Evolutionary conservation across 1,140 invertebrate species (phyloP).

Genomic region (Tenebrio molitor): DNA sequence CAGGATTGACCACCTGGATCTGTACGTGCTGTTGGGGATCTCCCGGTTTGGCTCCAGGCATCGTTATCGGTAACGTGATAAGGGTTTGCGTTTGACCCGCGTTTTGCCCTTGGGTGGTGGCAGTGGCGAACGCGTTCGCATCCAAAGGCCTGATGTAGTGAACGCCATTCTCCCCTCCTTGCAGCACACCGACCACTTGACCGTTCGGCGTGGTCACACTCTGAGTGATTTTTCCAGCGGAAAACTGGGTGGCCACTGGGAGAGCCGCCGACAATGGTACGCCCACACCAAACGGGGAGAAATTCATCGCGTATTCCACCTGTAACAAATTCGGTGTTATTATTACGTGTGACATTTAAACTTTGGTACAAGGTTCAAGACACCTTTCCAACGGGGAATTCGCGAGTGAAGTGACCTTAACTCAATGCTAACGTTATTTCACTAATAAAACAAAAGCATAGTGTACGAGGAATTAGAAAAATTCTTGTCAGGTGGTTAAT

Average conservation of each 20-base stretch:
- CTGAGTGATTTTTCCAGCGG: conserved; percentile 75
- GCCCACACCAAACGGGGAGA: conserved; percentile 76
- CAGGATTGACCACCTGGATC: conserved; percentile 74
- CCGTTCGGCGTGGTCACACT: conserved; percentile 72
- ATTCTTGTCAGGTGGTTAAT: too few species aligned
- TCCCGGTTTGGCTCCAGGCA: conserved; percentile 81
- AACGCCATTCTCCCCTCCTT: conserved; percentile 77
- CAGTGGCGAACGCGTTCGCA: conserved; percentile 70
- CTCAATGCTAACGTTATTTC: neutral
- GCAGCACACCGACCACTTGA: conserved; percentile 65
- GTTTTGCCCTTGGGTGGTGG: conserved; percentile 59
- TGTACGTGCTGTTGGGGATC: conserved; percentile 82
- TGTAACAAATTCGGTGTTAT: conserved; percentile 5
- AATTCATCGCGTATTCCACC: conserved; percentile 72
- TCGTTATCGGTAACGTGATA: conserved; percentile 80
- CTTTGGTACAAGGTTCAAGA: neutral
- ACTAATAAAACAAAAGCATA: too few species aligned
- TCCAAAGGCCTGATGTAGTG: conserved; percentile 81
- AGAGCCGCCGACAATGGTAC: conserved; percentile 74
- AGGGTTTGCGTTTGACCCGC: conserved; percentile 72
- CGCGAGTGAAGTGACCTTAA: neutral
- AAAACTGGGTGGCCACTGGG: conserved; percentile 77
- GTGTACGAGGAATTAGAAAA: too few species aligned
- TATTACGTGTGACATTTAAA: neutral
- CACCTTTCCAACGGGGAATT: neutral